These are phyloP conservation scores for Tipula lateralis DNA, from an alignment of 2,888 invertebrate species.

Conservation along the genomic window DNA sequence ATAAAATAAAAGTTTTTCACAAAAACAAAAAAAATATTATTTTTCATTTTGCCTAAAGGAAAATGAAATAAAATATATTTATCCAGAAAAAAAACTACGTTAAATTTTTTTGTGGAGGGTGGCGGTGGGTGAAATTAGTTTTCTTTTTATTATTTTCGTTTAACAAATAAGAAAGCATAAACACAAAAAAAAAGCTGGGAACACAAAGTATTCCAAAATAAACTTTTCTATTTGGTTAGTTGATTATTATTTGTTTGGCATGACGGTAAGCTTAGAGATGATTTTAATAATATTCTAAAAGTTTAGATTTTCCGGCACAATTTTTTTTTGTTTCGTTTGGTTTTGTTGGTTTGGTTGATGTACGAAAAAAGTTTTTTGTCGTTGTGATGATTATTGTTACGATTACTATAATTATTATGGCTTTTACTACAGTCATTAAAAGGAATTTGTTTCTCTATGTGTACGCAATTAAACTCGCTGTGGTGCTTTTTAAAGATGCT, in stretches of 20 bases:
- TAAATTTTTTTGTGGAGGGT: background rate
- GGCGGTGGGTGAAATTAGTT: background rate
- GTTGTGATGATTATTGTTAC: background rate
- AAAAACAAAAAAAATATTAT: background rate
- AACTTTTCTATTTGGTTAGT: slow-evolving; percentile 12
- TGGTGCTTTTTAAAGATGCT: too few relatives aligned
- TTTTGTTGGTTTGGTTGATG: background rate
- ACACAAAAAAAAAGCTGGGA: background rate
- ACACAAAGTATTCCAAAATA: background rate
- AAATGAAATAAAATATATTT: background rate
- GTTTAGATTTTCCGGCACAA: background rate
- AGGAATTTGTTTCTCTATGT: background rate
- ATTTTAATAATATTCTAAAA: background rate
- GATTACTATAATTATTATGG: background rate
- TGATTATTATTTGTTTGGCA: background rate
- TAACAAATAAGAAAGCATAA: background rate
- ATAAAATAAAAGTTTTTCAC: background rate
- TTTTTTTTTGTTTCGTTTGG: background rate
- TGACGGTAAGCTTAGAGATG: background rate
- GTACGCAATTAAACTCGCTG: too few relatives aligned
- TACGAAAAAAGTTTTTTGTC: background rate
- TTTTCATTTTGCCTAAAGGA: slow-evolving; percentile 24
- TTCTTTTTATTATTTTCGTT: slow-evolving; percentile 11
- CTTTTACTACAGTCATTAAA: background rate
- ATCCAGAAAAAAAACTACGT: background rate